Conservation (phyloP, 2,797 vertebrate species). For the Synanceia verrucosa region DNA sequence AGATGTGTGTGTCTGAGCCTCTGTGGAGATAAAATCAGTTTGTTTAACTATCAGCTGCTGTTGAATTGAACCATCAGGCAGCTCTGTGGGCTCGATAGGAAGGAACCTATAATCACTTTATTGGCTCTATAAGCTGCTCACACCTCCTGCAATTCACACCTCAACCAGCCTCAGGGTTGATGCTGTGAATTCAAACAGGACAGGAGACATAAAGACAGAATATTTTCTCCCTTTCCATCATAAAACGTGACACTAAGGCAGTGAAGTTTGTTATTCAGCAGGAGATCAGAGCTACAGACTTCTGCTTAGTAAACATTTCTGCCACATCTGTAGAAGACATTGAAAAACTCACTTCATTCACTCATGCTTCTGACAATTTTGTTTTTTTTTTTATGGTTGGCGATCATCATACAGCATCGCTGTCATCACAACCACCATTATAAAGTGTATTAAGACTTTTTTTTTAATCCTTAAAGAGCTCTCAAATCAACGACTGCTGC, state of each 20-base stretch:
- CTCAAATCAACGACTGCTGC: too few relatives aligned
- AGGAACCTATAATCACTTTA: slow-evolving; percentile 61
- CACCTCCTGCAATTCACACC: slow-evolving; percentile 55
- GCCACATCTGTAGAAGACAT: neutral
- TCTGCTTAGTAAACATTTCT: too few relatives aligned
- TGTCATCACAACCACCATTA: too few relatives aligned
- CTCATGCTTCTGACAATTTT: too few relatives aligned
- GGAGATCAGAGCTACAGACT: neutral
- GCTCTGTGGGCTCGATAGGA: slow-evolving; percentile 30
- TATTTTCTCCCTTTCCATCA: slow-evolving; percentile 28
- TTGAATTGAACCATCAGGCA: neutral
- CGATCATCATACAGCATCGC: too few relatives aligned
- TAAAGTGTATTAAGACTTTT: too few relatives aligned
- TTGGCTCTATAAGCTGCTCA: slow-evolving; percentile 50
- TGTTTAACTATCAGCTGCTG: slow-evolving; percentile 24
- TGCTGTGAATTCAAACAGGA: slow-evolving; percentile 34
- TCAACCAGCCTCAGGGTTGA: slow-evolving; percentile 11
- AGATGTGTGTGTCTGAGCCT: neutral
- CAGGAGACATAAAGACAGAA: slow-evolving; percentile 39
- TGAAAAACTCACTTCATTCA: too few relatives aligned
- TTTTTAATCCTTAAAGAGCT: too few relatives aligned
- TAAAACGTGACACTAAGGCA: slow-evolving; percentile 46
- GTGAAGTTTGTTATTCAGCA: slow-evolving; percentile 35
- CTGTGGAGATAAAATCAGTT: neutral
- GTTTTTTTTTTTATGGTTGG: too few relatives aligned